Base-by-base conservation (phyloP, 2,797 vertebrate genomes). In the Brachyrhaphis roseni region DNA sequence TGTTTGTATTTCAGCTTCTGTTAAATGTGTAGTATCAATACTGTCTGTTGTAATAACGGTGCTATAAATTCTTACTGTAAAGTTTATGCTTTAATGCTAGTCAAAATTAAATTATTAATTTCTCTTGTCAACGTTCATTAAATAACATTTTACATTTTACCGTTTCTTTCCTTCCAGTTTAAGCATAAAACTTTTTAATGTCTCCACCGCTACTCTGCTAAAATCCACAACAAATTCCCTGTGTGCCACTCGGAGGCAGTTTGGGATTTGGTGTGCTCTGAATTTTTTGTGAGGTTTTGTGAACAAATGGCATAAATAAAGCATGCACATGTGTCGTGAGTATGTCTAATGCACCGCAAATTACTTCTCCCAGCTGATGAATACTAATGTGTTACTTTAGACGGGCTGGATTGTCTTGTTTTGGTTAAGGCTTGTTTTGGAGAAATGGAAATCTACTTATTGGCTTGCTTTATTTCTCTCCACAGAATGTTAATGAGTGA, bases 341-440 rank as follows among this genome's bases (percentile, higher is more conserved):
- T 75, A 80, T 77, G 83, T 88, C 47, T 86, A 86, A 89, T 84
- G 84, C 80, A 85, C 84, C 74, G n/a, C 59, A 83, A 88, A 90
- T 84, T 43, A 81, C 75, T 81, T 80, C 77, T 84, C 80, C 55
- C 81, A 78, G 57, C 78, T 78, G 77, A 87, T 84, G 82, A 90
- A 91, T 86, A 84, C 79, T 79, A 85, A 91, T 88, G 46, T 16
- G 28, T 79, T 83, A 82, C 83, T 90, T 86, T 85, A 45, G 79
- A 89, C 49, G 74, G 74, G 57, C 73, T 73, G 84, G 81, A 72
- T 79, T 76, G 57, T 86, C 79, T 85, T 87, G 73, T 81, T 90
- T 91, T 75, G 81, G 59, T 77, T 74, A 75, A 81, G 66, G 80
- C 78, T 79, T 82, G 55, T 82, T 87, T 91, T 84, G 34, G 43